Conservation (phyloP, 2,797 vertebrate genomes). For the Pitangus sulphuratus region DNA sequence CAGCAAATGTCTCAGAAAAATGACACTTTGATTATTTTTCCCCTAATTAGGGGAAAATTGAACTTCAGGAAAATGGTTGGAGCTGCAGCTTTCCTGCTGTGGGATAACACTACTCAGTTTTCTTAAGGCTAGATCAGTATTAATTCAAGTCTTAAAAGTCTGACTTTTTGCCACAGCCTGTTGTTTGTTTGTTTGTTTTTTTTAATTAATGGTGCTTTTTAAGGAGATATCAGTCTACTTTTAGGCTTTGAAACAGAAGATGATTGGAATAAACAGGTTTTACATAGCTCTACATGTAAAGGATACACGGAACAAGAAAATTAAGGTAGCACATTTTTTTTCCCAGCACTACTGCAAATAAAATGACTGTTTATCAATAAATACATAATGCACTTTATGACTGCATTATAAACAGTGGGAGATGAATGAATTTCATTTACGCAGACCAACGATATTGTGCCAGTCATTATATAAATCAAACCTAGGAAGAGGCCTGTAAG, state of each 20-base stretch:
- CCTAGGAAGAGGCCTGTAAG: constrained; percentile 19
- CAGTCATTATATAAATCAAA: constrained; percentile 59
- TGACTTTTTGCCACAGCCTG: not conserved
- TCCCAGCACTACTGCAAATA: constrained; percentile 2
- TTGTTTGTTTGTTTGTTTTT: not conserved
- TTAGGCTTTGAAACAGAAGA: not conserved
- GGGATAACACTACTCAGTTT: not conserved
- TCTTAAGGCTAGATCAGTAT: not conserved
- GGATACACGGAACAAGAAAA: not conserved
- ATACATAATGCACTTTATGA: constrained; percentile 9
- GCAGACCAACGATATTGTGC: not conserved
- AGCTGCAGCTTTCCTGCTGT: not conserved
- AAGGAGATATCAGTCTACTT: not conserved
- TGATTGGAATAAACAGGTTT: not conserved
- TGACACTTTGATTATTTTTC: not conserved
- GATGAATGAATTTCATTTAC: constrained; percentile 58
- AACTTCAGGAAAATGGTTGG: not conserved
- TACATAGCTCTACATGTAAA: not conserved
- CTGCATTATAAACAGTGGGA: constrained; percentile 13
- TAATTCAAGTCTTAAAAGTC: not conserved
- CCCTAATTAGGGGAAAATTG: not conserved
- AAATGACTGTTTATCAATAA: constrained; percentile 60
- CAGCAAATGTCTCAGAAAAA: not conserved
- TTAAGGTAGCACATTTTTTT: not conserved
- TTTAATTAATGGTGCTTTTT: not conserved